Evolutionary conservation across 1,140 invertebrate species (phyloP), one percentile per base, ranked within the genome.

Genomic region (Platyura marginata): DNA sequence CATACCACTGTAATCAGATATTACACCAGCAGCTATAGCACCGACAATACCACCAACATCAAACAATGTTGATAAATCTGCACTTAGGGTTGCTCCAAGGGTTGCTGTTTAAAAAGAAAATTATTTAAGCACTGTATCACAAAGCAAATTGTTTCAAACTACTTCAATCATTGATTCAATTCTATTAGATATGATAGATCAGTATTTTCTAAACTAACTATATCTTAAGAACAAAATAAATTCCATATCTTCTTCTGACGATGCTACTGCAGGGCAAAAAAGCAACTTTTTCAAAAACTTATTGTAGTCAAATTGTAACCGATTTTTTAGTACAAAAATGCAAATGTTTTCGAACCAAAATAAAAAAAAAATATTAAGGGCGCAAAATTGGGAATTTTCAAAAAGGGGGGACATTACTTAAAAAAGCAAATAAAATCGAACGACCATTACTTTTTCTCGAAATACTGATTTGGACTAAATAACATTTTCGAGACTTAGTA

Each of bases 21-120:
- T 56, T 35, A 82, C 56, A 2, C 93, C 93, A 21, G 91, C 90
- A 42, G 78, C 56, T 44, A 95, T 82, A n/a, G 85, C 91, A 38
- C 91, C 92, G 51, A 75, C 51, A 48, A 90, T 82, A 16, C 87
- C 89, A 35, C 88, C 89, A 36, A 91, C 73, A 68, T 96, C 93
- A 65, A 96, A 96, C 2, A 91, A 62, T 2, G 77, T 86, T 3
- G 90, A 94, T 19, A 95, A 50, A 65, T 88, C 75, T 10, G 88
- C 90, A 46, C 89, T 82, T 16, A 74, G 50, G 6, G 67, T 65
- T 2, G 88, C 71, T 22, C 72, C 66, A 38, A 81, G 75, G 0
- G 69, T 67, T 23, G 79, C 86, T 90, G 55, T 20, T n/a, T n/a
- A n/a, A n/a, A n/a, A n/a, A n/a, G 3, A 20, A 16, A 22, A 13